Base-by-base conservation (phyloP, 2,797 vertebrate genomes). In the Enoplosus armatus region DNA sequence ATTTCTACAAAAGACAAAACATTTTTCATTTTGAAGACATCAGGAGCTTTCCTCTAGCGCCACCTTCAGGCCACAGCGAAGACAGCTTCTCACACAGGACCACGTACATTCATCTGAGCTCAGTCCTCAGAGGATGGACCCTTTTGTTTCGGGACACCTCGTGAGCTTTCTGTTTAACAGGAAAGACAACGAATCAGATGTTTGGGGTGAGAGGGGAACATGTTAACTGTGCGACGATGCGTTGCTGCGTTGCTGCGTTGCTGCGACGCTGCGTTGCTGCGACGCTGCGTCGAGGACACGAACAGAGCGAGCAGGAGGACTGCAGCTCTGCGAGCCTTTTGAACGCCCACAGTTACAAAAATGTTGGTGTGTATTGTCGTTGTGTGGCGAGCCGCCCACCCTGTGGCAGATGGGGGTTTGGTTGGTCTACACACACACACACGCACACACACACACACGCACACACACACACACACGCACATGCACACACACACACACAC, bases 311-410 rank as follows among this genome's bases (percentile, higher is more conserved):
- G 84, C 82, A 78, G 80, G 54, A 82, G 80, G 81, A 62, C 61
- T 1, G 77, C 83, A 60, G 79, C 89, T 81, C 88, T 53, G 27
- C 24, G 55, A 73, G 83, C 67, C 92, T 92, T 93, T 94, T 92
- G 31, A 93, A 93, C 93, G 92, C 93, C 93, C 93, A 94, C 93
- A 78, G 70, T 18, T 82, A 77, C 90, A 94, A 94, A 94, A 94
- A 94, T 94, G 93, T 91, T 90, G 88, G 80, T 85, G 88, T 87
- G 91, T 79, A 90, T 94, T 94, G 92, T 93, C 68, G 84, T 61
- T 91, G 90, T 90, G 91, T 92, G 88, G 88, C 85, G 82, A 83
- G 79, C 90, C 92, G 90, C 93, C 93, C 93, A 94, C 92, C 86
- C 80, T 55, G 86, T 87, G 88, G 85, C 93, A 94, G 93, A 94